Evolutionary conservation across 2,113 vertebrate species (phyloP), one percentile per base, ranked within the genome.

Genomic region (Triplophysa tibetana): DNA sequence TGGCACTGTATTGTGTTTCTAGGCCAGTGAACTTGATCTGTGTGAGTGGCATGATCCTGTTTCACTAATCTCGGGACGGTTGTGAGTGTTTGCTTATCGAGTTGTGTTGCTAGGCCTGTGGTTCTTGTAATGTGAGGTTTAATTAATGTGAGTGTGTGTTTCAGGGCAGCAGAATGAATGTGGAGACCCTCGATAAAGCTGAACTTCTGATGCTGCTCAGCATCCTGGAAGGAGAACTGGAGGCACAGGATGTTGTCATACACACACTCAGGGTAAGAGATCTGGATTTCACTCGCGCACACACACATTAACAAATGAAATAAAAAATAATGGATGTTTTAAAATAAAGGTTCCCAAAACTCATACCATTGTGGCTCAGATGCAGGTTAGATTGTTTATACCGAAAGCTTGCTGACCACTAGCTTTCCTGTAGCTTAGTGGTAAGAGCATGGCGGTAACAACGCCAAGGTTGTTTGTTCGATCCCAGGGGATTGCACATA

Each of bases 111-210:
- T 24, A 54, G 61, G 23, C 38, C 38, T 61, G 58, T 61, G 66
- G 21, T 21, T 50, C 43, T 4, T 50, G 3, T 50, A 43, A 74
- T 58, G 19, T 58, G 19, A 58, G 5, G 54, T n/a, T 2, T 6
- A 24, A 62, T 58, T 16, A 9, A 19, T 2, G 62, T 7, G 3
- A 4, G 21, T 61, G 72, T 78, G 60, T 77, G 41, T 83, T 68
- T 52, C 85, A 96, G 96, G 90, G 91, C 91, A 93, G 94, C 93
- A 98, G 91, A 90, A 99, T 99, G 97, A 96, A 99, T 93, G 93
- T 99, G 91, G 98, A 99, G 93, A 96, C 96, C 89, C 96, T 99
- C 85, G 98, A 95, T 93, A 96, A 96, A 88, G 93, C 94, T 61
- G 97, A 99, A 89, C 94, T 99, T 79, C 91, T 99, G 87, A 98